phyloP scores from a whole-genome alignment of 1,140 invertebrate genomes.

The Drosophila bifasciata region DNA sequence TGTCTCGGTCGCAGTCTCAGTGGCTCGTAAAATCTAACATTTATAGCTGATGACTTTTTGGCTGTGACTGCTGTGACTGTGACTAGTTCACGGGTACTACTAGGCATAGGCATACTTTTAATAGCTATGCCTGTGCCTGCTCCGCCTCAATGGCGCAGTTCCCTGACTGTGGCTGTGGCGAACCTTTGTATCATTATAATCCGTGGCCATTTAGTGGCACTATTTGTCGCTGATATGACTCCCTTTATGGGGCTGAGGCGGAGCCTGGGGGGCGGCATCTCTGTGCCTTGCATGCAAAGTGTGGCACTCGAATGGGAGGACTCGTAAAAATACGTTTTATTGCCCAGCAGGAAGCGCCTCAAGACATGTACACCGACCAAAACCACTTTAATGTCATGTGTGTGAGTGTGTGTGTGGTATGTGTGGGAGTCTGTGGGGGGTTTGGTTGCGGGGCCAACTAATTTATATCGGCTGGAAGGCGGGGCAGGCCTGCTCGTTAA shows the following conservation, averaged over 20 bases:
- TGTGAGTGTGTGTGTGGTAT: slow-evolving; percentile 31
- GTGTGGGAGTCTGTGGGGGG: slow-evolving; percentile 4
- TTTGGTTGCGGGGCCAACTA: slow-evolving; percentile 61
- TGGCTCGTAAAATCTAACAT: slow-evolving; percentile 79
- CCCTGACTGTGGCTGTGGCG: not conserved
- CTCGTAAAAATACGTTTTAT: slow-evolving; percentile 82
- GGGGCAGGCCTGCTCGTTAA: slow-evolving; percentile 66
- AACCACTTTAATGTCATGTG: slow-evolving; percentile 60
- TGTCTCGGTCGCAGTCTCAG: slow-evolving; percentile 30
- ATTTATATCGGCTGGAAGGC: slow-evolving; percentile 66
- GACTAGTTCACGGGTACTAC: slow-evolving; percentile 70
- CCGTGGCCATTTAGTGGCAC: slow-evolving; percentile 78
- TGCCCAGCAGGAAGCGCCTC: slow-evolving; percentile 69
- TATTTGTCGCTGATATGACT: slow-evolving; percentile 78
- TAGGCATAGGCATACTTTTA: slow-evolving; percentile 76
- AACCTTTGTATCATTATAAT: slow-evolving; percentile 74
- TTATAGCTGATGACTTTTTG: slow-evolving; percentile 77
- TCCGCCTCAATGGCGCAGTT: not conserved
- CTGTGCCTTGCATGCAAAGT: slow-evolving; percentile 75
- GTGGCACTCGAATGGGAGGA: slow-evolving; percentile 62
- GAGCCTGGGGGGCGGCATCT: slow-evolving; percentile 36
- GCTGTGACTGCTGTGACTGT: slow-evolving; percentile 51
- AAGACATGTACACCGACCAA: slow-evolving; percentile 62
- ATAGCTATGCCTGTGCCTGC: slow-evolving; percentile 31
- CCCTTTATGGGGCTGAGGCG: slow-evolving; percentile 66